Evolutionary conservation across 64 coral and sea anemone genomes (phyloP), one percentile per base, ranked within the genome.

Genomic region (Acropora tenuis): DNA sequence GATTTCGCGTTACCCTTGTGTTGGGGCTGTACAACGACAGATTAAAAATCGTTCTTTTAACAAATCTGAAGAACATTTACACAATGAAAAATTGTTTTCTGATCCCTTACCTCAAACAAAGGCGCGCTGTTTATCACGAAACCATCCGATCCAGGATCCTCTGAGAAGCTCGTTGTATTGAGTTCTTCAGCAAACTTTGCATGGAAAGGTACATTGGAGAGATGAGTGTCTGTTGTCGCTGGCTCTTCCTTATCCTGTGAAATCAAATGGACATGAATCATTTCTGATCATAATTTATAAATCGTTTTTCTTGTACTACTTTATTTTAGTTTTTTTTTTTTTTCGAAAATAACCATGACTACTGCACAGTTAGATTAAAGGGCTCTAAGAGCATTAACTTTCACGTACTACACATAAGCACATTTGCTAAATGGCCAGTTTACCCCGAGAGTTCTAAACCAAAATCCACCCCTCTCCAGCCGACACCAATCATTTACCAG

Each of bases 91-190:
- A 68, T 71, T 40, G 17, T 6, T 71, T 17, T 71, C 68, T 6
- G 40, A 15, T 5, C 68, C 6, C 68, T 19, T 11, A 98, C 97
- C 97, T 98, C 87, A 55, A 98, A 98, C 52, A 98, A 89, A 15
- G 97, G 97, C 4, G 97, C 88, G 71, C 93, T 95, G 48, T 90
- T 95, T 42, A 98, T 76, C 19, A 55, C 85, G 30, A 98, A 98
- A 1, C 97, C 97, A 49, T 98, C 97, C 3, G 94, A 91, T 13
- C 90, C 91, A n/a, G 89, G 78, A 48, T 93, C 88, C 57, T 80
- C 58, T 3, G 82, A 87, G 18, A 98, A 89, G 66, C 58, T 45
- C 9, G 77, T 84, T 17, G 97, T 91, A 6, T 87, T 69, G 5
- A 86, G 48, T 15, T 98, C 88, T 61, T 85, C 60, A 30, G 94